Percentiles rank a stretch among this genome's conserved stretches.
Evolutionary conservation across 1,140 invertebrate genomes (phyloP).

Genomic region (Ganaspis sp.): DNA sequence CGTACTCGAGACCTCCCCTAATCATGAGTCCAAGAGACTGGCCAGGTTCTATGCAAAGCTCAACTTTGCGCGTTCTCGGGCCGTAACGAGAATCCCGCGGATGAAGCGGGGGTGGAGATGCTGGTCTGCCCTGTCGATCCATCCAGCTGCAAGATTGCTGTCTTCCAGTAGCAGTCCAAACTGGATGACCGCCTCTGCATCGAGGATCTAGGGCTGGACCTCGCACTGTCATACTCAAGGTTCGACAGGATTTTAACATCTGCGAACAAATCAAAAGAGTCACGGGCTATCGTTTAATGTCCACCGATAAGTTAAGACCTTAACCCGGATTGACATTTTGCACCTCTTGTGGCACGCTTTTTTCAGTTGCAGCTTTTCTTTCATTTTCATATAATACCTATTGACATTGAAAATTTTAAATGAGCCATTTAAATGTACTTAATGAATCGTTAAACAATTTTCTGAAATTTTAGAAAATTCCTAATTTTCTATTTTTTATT

Average conservation of each 20-base stretch:
- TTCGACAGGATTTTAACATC: slow-evolving; percentile 92
- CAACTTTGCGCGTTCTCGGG: slow-evolving; percentile 80
- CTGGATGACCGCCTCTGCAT: slow-evolving; percentile 73
- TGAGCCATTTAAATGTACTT: too few relatives aligned
- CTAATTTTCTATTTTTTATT: too few relatives aligned
- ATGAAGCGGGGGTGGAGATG: slow-evolving; percentile 84
- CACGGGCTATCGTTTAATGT: slow-evolving; percentile 12
- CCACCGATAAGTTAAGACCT: not conserved
- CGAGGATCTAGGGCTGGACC: slow-evolving; percentile 79
- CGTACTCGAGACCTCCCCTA: slow-evolving; percentile 94
- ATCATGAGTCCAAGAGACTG: slow-evolving; percentile 96
- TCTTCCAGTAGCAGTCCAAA: slow-evolving; percentile 77
- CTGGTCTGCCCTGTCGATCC: slow-evolving; percentile 90
- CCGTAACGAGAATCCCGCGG: slow-evolving; percentile 71
- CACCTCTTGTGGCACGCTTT: not conserved
- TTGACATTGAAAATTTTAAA: too few relatives aligned
- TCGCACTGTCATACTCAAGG: slow-evolving; percentile 90
- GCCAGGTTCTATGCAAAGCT: slow-evolving; percentile 90
- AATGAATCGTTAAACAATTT: too few relatives aligned
- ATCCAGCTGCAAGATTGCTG: slow-evolving; percentile 94
- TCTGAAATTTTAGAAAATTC: too few relatives aligned
- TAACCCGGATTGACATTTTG: slow-evolving; percentile 27
- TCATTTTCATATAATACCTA: too few relatives aligned
- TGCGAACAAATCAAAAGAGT: slow-evolving; percentile 69
- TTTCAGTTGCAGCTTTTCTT: too few relatives aligned